Evolutionary conservation across 2,797 vertebrate genomes (phyloP).

Genomic region (Propithecus deckenii): DNA sequence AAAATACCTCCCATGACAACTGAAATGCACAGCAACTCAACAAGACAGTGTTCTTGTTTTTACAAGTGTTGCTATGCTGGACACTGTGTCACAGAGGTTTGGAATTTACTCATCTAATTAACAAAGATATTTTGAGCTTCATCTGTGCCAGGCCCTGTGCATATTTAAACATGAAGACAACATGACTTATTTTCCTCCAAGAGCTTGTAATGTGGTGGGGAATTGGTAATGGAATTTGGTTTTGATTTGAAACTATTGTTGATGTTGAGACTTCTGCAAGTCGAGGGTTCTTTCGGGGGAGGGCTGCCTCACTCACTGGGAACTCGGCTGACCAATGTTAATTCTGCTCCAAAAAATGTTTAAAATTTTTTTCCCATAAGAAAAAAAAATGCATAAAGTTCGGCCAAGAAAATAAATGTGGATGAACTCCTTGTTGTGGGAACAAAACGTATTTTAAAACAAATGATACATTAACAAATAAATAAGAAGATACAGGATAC

Average conservation of each 20-base stretch:
- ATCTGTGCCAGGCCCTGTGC: neutral
- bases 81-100: slow-evolving; percentile 19
- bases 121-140: slow-evolving; percentile 54
- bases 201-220: neutral
- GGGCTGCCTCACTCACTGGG: neutral
- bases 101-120: slow-evolving; percentile 55
- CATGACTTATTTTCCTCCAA: neutral
- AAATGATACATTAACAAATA: neutral
- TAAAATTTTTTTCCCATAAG: slow-evolving; percentile 20
- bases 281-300: neutral
- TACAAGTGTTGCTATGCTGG: neutral
- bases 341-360: slow-evolving; percentile 48
- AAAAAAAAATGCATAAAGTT: slow-evolving; percentile 45
- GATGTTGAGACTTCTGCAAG: slow-evolving; percentile 12
- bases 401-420: slow-evolving; percentile 30
- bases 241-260: slow-evolving; percentile 52
- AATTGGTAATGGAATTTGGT: neutral
- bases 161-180: neutral
- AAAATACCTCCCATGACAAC: neutral
- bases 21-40: neutral
- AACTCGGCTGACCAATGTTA: slow-evolving; percentile 18
- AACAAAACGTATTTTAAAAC: slow-evolving; percentile 46
- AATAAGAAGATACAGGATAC: neutral
- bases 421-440: neutral
- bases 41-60: slow-evolving; percentile 32